These are phyloP conservation scores for Zaprionus bogoriensis DNA, from an alignment of 2,888 invertebrate species.

Conservation along the genomic window DNA sequence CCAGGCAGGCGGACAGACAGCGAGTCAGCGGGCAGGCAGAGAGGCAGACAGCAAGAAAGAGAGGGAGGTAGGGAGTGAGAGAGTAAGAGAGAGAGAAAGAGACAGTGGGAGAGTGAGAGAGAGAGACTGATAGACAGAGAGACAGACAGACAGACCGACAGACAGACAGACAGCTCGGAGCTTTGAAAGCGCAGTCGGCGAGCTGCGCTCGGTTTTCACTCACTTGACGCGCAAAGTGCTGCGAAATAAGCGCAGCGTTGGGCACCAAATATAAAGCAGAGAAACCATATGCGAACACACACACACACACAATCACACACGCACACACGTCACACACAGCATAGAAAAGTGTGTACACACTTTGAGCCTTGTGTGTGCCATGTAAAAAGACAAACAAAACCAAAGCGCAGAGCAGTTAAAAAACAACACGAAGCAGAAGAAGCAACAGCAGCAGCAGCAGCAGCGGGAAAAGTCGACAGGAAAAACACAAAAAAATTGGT, in stretches of 20 bases:
- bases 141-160: not conserved
- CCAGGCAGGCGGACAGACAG: not conserved
- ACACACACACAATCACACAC: conserved; percentile 32
- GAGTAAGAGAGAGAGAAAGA: too few species aligned
- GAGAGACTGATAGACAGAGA: not conserved
- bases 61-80: not conserved
- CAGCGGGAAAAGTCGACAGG: conserved; percentile 36
- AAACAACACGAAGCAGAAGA: conserved; percentile 4
- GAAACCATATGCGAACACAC: too few species aligned
- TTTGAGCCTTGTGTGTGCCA: conserved; percentile 15
- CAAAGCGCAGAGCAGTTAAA: conserved; percentile 57
- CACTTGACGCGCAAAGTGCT: conserved; percentile 75
- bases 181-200: conserved; percentile 67
- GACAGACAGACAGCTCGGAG: conserved; percentile 41
- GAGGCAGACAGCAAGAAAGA: not conserved
- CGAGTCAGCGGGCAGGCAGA: too few species aligned
- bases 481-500: conserved; percentile 62
- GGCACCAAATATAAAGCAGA: too few species aligned
- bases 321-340: not conserved
- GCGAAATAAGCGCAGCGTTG: conserved; percentile 63
- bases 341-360: conserved; percentile 27
- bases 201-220: conserved; percentile 60
- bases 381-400: conserved; percentile 64
- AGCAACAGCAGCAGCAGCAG: conserved; percentile 1
- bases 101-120: not conserved